Conservation (phyloP, 2,888 invertebrate genomes). For the Gymnosoma rotundatum region DNA sequence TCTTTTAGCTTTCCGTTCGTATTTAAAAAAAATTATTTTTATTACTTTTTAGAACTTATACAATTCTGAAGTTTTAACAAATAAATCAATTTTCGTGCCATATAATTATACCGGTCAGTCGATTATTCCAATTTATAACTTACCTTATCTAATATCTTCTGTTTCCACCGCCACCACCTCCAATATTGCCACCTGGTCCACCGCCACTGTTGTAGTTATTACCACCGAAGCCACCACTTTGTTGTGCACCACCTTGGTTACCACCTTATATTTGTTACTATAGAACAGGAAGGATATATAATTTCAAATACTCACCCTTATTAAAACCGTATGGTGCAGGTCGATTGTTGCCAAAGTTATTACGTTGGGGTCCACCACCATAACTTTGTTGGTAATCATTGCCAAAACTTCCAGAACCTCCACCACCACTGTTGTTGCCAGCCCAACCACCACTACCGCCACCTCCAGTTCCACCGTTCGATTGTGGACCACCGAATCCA, state of each 20-base stretch:
- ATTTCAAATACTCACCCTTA: conserved; percentile 73
- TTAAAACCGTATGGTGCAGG: conserved; percentile 80
- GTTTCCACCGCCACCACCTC: conserved; percentile 79
- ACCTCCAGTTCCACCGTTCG: conserved; percentile 82
- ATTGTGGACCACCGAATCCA: conserved; percentile 69
- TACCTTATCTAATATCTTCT: conserved; percentile 79
- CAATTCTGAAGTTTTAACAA: too few species aligned
- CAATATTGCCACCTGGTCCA: conserved; percentile 77
- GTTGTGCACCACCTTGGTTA: conserved; percentile 74
- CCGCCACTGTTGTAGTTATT: conserved; percentile 77
- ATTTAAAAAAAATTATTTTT: too few species aligned
- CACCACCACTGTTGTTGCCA: conserved; percentile 71
- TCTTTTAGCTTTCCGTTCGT: too few species aligned
- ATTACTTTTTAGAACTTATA: too few species aligned
- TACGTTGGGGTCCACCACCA: conserved; percentile 92
- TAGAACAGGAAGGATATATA: neutral
- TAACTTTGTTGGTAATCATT: conserved; percentile 92
- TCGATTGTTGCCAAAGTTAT: conserved; percentile 80
- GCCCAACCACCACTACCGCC: conserved; percentile 78
- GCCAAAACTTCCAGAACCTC: conserved; percentile 75
- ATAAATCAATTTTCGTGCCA: conserved; percentile 8
- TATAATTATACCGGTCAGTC: conserved; percentile 14
- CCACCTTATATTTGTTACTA: conserved; percentile 70
- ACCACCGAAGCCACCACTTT: conserved; percentile 74
- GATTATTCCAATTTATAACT: conserved; percentile 47